Conservation (phyloP, 2,113 vertebrate species). For the Rhinoderma darwinii region DNA sequence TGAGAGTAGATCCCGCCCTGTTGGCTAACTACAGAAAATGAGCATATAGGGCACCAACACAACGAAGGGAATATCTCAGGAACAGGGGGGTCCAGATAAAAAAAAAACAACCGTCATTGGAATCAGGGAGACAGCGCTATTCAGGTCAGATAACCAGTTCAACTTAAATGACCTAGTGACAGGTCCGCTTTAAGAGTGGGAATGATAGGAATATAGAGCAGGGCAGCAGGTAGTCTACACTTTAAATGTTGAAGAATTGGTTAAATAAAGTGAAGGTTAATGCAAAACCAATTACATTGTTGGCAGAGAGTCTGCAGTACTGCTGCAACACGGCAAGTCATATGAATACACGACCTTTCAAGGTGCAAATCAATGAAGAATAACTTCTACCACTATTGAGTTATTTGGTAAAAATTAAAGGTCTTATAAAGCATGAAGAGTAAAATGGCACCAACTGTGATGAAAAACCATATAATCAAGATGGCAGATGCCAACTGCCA, state of each 20-base stretch:
- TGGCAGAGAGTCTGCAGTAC: constrained; percentile 3
- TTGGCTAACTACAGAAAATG: too few relatives aligned
- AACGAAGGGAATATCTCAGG: too few relatives aligned
- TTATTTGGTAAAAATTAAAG: neutral
- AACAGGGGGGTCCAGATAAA: too few relatives aligned
- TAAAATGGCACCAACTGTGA: neutral
- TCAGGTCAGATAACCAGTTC: too few relatives aligned
- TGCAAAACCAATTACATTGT: constrained; percentile 2
- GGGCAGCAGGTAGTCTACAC: neutral
- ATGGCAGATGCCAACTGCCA: neutral
- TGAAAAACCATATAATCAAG: neutral
- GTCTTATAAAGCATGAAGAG: neutral
- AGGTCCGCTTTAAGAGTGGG: neutral
- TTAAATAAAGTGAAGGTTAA: constrained; percentile 25
- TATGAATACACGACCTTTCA: constrained; percentile 3
- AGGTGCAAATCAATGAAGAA: neutral
- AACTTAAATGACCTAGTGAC: too few relatives aligned
- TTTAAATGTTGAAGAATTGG: neutral
- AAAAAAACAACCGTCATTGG: too few relatives aligned
- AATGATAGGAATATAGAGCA: neutral
- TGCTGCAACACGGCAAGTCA: constrained; percentile 15
- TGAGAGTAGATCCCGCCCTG: too few relatives aligned
- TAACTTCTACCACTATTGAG: neutral
- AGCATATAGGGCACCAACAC: too few relatives aligned
- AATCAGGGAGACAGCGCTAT: too few relatives aligned